phyloP scores from a whole-genome alignment of 2,113 vertebrate species.

The Amphiprion ocellaris region DNA sequence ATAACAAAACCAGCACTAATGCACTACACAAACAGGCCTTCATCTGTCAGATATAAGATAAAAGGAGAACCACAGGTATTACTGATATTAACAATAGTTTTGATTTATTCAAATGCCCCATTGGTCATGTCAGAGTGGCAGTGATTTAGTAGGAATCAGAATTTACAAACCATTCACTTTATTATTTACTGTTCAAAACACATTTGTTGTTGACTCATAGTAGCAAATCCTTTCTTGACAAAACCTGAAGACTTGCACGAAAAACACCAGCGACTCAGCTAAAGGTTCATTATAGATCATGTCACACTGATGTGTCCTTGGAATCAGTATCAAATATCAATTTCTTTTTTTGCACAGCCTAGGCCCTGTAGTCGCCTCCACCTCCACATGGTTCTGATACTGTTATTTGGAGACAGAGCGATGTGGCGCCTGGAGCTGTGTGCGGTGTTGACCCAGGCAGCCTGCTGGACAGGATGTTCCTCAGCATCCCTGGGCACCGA shows the following conservation, averaged over 20 bases:
- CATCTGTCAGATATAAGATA: too few species aligned
- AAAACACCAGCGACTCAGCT: neutral
- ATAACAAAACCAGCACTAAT: too few species aligned
- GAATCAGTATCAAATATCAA: slow-evolving; percentile 6
- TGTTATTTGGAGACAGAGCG: slow-evolving; percentile 49
- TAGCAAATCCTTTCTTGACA: neutral
- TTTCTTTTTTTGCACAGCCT: neutral
- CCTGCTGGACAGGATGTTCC: slow-evolving; percentile 74
- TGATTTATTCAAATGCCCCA: too few species aligned
- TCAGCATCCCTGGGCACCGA: slow-evolving; percentile 29
- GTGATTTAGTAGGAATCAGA: too few species aligned
- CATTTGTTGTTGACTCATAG: too few species aligned
- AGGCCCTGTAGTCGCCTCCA: neutral
- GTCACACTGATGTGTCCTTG: neutral
- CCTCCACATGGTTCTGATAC: slow-evolving; percentile 32
- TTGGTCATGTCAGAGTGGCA: too few species aligned
- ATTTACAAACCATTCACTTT: too few species aligned
- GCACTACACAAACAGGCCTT: too few species aligned
- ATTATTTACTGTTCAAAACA: too few species aligned
- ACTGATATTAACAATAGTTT: too few species aligned
- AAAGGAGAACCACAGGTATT: too few species aligned
- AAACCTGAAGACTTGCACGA: neutral
- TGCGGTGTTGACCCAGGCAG: slow-evolving; percentile 71
- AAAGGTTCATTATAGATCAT: neutral
- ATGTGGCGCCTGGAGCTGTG: slow-evolving; percentile 54